Base-by-base conservation (phyloP, 1,140 invertebrate species). In the Diabrotica virgifera region DNA sequence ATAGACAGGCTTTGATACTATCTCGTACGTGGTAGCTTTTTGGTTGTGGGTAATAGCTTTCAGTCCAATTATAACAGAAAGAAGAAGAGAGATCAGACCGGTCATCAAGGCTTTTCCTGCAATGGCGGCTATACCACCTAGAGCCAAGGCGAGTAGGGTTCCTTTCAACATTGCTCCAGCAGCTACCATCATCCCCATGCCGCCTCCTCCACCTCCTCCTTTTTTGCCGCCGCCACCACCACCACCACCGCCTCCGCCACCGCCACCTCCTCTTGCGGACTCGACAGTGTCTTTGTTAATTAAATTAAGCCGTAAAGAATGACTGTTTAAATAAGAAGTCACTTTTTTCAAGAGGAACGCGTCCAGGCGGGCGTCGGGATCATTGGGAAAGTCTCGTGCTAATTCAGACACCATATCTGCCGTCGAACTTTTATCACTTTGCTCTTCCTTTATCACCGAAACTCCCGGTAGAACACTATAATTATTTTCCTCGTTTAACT, bases 101-200 rank as follows among this genome's bases (percentile, higher is more conserved):
- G 90, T 90, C 89, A 93, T 91, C 8, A 93, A 75, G 3, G 91
- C 91, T 78, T 93, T 93, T 6, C 91, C 91, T 5, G 91, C 90
- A 7, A 93, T 80, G 51, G 90, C 80, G 0, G 90, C 90, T 1
- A 93, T 77, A 0, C 87, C 89, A 35, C 89, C 90, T 62, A 92
- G 81, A 82, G 87, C 90, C 13, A 92, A 73, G 0, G 90, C 89
- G 72, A 90, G 85, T 1, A 92, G 74, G 1, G 89, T 92, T 80
- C 84, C 86, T 80, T 88, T 88, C 85, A 87, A 86, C 85, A 88
- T 84, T 40, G 86, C 74, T 24, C 80, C 84, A 11, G 82, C 83
- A 5, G 86, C 86, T 10, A 87, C 54, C 3, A 87, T 72, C 59
- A 83, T 82, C 50, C 85, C 86, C 4, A 87, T 71, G 36, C 83